Evolutionary conservation across 92 coral and sea anemone genomes (phyloP).

Genomic region (Pocillopora grandis): DNA sequence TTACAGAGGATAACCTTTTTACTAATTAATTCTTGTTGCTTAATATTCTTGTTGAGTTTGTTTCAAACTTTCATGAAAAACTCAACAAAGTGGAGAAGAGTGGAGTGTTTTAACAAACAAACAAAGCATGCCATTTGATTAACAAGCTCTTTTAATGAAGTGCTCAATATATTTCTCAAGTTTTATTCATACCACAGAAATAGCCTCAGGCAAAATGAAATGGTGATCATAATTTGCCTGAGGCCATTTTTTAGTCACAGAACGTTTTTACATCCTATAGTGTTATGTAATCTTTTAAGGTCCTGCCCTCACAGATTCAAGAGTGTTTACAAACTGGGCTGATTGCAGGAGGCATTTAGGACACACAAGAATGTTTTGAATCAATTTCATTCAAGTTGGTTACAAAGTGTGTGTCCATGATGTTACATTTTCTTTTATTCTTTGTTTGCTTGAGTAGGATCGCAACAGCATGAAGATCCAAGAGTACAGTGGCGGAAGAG

Average conservation of each 20-base stretch:
- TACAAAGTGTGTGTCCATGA: not conserved
- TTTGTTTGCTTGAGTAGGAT: constrained; percentile 52
- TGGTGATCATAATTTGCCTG: not conserved
- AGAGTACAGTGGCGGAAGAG: constrained; percentile 85
- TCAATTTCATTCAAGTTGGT: not conserved
- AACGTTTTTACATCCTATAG: too few relatives aligned
- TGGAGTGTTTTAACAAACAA: not conserved
- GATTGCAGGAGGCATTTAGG: too few relatives aligned
- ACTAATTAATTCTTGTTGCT: too few relatives aligned
- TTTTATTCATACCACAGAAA: constrained; percentile 2
- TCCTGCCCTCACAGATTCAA: too few relatives aligned
- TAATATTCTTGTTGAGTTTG: too few relatives aligned
- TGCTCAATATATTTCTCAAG: not conserved
- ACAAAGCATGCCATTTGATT: not conserved
- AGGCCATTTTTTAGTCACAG: not conserved
- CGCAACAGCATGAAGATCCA: constrained; percentile 91
- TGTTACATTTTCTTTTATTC: not conserved
- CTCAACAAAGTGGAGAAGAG: not conserved
- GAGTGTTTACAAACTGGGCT: too few relatives aligned
- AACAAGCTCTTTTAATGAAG: constrained; percentile 2
- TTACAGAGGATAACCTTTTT: too few relatives aligned
- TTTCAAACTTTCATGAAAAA: not conserved
- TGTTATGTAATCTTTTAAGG: too few relatives aligned
- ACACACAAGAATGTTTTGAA: too few relatives aligned
- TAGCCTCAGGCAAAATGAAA: constrained; percentile 22